Conservation (phyloP, 2,888 invertebrate species). For the Alloplasta piceator region DNA sequence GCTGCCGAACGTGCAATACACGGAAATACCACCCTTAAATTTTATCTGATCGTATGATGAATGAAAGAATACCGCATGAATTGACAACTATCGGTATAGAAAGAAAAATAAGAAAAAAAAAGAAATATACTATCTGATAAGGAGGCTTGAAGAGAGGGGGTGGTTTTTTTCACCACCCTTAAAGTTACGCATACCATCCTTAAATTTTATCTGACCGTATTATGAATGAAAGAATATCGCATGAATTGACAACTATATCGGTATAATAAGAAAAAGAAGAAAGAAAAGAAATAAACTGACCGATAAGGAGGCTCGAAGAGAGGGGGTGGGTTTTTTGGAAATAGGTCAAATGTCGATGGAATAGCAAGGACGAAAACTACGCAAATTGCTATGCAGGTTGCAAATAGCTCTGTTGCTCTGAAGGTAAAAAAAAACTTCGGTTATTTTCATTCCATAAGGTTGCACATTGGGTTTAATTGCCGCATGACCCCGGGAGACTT, state of each 20-base stretch:
- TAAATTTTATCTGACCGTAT: neutral
- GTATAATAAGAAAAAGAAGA: no score
- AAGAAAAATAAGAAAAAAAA: no score
- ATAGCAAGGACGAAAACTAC: constrained; percentile 56
- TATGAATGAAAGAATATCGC: no score
- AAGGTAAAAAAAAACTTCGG: constrained; percentile 17
- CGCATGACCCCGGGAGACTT: neutral
- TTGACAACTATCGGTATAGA: no score
- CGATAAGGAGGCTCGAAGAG: neutral
- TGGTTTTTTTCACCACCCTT: no score
- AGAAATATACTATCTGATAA: no score
- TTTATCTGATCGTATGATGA: no score
- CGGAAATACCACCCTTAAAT: constrained; percentile 22
- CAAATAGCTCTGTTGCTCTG: constrained; percentile 13
- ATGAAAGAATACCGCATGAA: no score
- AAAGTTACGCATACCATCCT: constrained; percentile 19
- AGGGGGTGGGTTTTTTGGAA: constrained; percentile 17
- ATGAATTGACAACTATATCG: no score
- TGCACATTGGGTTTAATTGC: neutral
- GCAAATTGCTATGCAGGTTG: constrained; percentile 25
- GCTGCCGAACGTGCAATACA: constrained; percentile 63
- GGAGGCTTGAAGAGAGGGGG: neutral
- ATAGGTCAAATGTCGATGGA: constrained; percentile 59
- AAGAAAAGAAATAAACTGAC: neutral
- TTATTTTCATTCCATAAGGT: constrained; percentile 26